These are phyloP conservation scores for Pelodytes ibericus DNA, from an alignment of 2,797 vertebrate genomes.

Conservation along the genomic window DNA sequence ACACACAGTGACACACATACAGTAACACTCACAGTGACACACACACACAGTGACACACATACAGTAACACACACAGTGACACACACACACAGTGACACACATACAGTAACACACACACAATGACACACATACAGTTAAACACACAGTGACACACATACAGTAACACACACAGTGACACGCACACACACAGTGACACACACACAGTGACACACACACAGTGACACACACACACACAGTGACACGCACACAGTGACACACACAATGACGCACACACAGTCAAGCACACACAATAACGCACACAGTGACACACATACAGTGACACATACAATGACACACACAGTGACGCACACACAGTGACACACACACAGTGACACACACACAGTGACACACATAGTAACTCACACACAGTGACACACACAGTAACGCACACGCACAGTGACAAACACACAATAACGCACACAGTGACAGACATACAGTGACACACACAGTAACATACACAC, in stretches of 20 bases:
- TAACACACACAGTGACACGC: slow-evolving; percentile 43
- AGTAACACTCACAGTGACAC: neutral
- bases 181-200: neutral
- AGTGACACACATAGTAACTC: too few species aligned
- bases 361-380: neutral
- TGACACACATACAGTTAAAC: neutral
- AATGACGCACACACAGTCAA: too few species aligned
- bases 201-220: neutral
- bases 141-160: neutral
- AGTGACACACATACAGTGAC: neutral
- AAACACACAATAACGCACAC: neutral
- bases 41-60: slow-evolving; percentile 38
- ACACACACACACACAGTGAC: neutral
- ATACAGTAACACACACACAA: neutral
- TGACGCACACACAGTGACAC: neutral
- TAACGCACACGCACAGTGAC: neutral
- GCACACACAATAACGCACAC: slow-evolving; percentile 47
- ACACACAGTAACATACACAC: neutral
- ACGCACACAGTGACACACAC: neutral
- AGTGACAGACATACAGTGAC: neutral
- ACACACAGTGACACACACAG: slow-evolving; percentile 38
- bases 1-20: neutral
- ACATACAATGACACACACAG: neutral
- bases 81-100: neutral
- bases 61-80: slow-evolving; percentile 24